phyloP scores from a whole-genome alignment of 1,140 invertebrate species.

The Parapsyche elsis region DNA sequence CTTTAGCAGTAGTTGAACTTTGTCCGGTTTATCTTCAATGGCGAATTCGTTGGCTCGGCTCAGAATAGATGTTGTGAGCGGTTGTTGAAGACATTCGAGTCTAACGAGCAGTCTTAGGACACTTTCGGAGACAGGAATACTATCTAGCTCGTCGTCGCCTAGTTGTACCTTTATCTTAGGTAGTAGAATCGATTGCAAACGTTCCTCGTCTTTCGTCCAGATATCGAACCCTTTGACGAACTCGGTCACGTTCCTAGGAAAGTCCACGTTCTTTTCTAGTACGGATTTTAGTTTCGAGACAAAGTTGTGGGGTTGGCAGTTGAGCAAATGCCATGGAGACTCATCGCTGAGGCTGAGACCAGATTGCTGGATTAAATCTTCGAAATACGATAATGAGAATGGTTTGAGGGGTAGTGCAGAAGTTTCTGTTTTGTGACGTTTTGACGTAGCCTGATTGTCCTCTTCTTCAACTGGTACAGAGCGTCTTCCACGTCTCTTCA shows the following conservation, averaged over 20 bases:
- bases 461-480: neutral
- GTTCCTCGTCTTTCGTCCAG: conserved; percentile 58
- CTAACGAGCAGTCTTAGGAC: conserved; percentile 63
- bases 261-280: conserved; percentile 62
- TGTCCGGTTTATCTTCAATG: conserved; percentile 59
- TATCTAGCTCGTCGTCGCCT: conserved; percentile 56
- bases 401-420: conserved; percentile 10
- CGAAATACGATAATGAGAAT: conserved; percentile 50
- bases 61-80: conserved; percentile 62
- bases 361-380: conserved; percentile 42
- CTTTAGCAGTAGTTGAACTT: conserved; percentile 64
- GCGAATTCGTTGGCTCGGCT: conserved; percentile 62
- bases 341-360: conserved; percentile 39
- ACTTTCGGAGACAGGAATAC: conserved; percentile 58
- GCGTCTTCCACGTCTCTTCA: neutral
- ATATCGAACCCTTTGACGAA: conserved; percentile 60
- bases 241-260: conserved; percentile 61
- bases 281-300: conserved; percentile 62
- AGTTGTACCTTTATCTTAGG: conserved; percentile 61
- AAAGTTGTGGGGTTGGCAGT: conserved; percentile 59
- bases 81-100: conserved; percentile 61
- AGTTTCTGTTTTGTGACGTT: neutral
- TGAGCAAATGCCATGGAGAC: conserved; percentile 2
- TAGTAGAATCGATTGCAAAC: conserved; percentile 62
- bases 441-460: neutral